These are phyloP conservation scores for Psammodynastes pulverulentus DNA, from an alignment of 2,113 vertebrate species.

Conservation along the genomic window DNA sequence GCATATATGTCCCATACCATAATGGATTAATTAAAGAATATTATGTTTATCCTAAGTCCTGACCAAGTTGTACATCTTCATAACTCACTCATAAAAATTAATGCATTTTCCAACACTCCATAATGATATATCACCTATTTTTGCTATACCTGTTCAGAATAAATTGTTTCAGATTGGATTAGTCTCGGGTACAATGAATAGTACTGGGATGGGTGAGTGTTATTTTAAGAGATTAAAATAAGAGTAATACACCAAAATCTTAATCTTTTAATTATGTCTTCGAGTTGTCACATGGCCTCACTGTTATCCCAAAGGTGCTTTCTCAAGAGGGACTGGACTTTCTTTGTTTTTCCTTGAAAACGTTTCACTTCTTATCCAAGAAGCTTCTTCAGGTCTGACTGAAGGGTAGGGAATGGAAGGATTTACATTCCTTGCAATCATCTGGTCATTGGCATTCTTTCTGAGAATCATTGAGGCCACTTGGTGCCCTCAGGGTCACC, in stretches of 20 bases:
- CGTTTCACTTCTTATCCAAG: not conserved
- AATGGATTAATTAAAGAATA: conserved; percentile 78
- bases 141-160: conserved; percentile 71
- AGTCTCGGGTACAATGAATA: conserved; percentile 56
- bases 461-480: not conserved
- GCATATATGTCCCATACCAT: conserved; percentile 64
- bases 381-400: not conserved
- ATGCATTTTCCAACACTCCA: conserved; percentile 64
- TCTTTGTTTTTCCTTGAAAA: not conserved
- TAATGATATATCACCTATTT: conserved; percentile 61
- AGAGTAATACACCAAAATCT: conserved; percentile 47
- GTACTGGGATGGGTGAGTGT: conserved; percentile 38
- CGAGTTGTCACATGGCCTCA: conserved; percentile 47
- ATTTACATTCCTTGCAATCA: not conserved
- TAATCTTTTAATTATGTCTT: conserved; percentile 50
- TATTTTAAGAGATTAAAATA: conserved; percentile 68
- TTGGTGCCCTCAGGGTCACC: not conserved
- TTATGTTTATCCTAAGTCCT: conserved; percentile 74
- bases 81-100: conserved; percentile 76
- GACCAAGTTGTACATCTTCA: conserved; percentile 68
- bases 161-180: conserved; percentile 70
- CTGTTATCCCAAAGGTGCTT: not conserved
- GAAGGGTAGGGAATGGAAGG: not conserved
- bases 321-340: not conserved
- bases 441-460: not conserved